Evolutionary conservation across 2,888 invertebrate genomes (phyloP), one percentile per base, ranked within the genome.

Genomic region (Schizotus pectinicornis): DNA sequence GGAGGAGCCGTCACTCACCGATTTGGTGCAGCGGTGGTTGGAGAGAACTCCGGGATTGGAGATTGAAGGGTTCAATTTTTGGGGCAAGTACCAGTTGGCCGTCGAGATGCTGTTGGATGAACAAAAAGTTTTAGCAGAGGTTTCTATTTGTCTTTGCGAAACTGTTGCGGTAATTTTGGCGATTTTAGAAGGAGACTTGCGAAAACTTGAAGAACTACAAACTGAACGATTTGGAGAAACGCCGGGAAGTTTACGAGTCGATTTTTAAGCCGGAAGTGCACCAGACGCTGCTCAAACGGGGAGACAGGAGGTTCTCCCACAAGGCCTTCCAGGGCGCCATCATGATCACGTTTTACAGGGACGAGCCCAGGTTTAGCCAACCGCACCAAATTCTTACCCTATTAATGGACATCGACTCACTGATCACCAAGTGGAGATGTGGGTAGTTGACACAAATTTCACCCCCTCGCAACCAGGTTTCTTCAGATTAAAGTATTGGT

Each of bases 371-470:
- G 42, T 99, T 99, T 82, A 96, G 96, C 69, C 97, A 98, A 78
- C 98, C 98, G 0, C 97, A 97, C 81, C 98, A 98, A 80, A 86
- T 99, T 61, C 83, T 99, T 8, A 93, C 91, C 0, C 85, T 95
- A 8, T 86, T 99, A 22, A 98, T 98, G 94, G 98, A 99, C 75
- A 96, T 99, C 49, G 99, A 99, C 82, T 95, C 97, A 0, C 85
- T 97, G 56, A 94, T 99, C 74, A 98, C 97, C 36, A 99, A 99
- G 81, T 99, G 99, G 99, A 86, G 99, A 79, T 97, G 98, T 98
- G 82, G 88, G 91, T 77, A 22, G 14, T 37, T n/a, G 14, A 12
- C 7, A 33, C 34, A 39, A 39, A 22, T 22, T 22, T 22, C 22
- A 22, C 22, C 22, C 22, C 22, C 22, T 22, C 7, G 13, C 2